phyloP scores from a whole-genome alignment of 2,797 vertebrate species.

The Lutjanus argentimaculatus region DNA sequence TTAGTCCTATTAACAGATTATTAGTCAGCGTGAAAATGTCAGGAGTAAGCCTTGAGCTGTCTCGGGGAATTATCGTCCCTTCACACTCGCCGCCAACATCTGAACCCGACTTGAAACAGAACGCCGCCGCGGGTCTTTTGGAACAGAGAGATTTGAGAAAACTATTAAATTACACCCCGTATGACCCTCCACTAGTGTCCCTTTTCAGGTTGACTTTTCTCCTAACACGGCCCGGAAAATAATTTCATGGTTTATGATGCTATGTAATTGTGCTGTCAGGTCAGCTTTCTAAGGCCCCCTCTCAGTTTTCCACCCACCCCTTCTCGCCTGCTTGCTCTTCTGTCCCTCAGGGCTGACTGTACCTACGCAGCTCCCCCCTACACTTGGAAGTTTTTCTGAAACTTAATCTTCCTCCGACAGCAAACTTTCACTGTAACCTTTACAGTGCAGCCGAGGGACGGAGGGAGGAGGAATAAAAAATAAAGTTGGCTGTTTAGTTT shows the following conservation, averaged over 20 bases:
- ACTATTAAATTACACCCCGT: slow-evolving; percentile 45
- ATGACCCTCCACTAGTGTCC: slow-evolving; percentile 32
- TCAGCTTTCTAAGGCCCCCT: slow-evolving; percentile 47
- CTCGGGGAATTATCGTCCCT: slow-evolving; percentile 7
- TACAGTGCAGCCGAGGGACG: slow-evolving; percentile 4
- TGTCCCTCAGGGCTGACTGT: slow-evolving; percentile 30
- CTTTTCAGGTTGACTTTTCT: slow-evolving; percentile 44
- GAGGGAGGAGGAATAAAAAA: slow-evolving; percentile 11
- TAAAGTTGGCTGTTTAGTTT: slow-evolving; percentile 30
- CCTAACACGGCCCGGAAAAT: slow-evolving; percentile 38
- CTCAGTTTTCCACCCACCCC: slow-evolving; percentile 42
- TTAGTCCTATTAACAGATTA: slow-evolving; percentile 55
- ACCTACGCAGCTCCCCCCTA: slow-evolving; percentile 22
- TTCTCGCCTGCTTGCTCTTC: slow-evolving; percentile 29
- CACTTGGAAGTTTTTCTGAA: slow-evolving; percentile 36
- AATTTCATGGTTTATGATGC: slow-evolving; percentile 72
- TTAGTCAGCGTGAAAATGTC: slow-evolving; percentile 47
- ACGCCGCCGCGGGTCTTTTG: slow-evolving; percentile 10
- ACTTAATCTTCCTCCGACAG: slow-evolving; percentile 45
- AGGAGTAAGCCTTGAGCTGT: slow-evolving; percentile 6
- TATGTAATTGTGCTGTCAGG: slow-evolving; percentile 73
- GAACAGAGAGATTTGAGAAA: slow-evolving; percentile 35
- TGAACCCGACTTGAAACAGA: slow-evolving; percentile 27
- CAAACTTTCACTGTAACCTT: slow-evolving; percentile 56
- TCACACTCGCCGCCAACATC: slow-evolving; percentile 1